Evolutionary conservation across 2,797 vertebrate genomes (phyloP).

Genomic region (Ataeniobius toweri): DNA sequence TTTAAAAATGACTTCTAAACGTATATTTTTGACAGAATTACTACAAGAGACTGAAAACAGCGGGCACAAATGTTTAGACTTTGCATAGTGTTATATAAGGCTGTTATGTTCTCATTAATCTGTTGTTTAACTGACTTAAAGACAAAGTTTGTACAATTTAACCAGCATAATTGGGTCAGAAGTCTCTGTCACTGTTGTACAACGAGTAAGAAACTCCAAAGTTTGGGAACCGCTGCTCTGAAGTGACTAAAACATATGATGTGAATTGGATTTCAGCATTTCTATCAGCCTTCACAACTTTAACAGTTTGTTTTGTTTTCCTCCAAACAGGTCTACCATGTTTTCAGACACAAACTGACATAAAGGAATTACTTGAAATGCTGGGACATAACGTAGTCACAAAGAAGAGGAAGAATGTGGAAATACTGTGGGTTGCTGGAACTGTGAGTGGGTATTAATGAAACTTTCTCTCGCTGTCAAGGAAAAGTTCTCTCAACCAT

Average conservation of each 20-base stretch:
- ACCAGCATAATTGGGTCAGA: neutral
- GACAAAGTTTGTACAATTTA: neutral
- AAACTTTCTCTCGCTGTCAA: neutral
- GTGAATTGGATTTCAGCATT: neutral
- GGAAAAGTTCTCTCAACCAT: neutral
- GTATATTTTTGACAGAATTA: too few relatives aligned
- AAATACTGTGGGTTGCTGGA: conserved; percentile 96
- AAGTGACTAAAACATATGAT: neutral
- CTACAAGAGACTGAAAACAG: neutral
- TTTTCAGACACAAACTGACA: conserved; percentile 92
- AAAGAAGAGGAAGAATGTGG: conserved; percentile 98
- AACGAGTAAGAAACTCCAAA: neutral
- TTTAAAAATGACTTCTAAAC: too few relatives aligned
- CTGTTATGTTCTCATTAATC: neutral
- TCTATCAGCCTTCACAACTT: neutral
- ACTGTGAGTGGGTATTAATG: conserved; percentile 79
- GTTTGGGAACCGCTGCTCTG: neutral
- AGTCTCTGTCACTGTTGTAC: neutral
- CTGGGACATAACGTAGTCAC: conserved; percentile 94
- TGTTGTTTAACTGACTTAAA: neutral
- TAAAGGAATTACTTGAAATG: conserved; percentile 94
- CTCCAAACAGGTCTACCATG: conserved; percentile 85
- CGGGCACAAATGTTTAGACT: neutral
- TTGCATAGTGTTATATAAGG: too few relatives aligned
- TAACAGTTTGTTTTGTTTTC: conserved; percentile 17